Conservation (phyloP, 2,113 vertebrate genomes). For the Oceanodroma tethys region DNA sequence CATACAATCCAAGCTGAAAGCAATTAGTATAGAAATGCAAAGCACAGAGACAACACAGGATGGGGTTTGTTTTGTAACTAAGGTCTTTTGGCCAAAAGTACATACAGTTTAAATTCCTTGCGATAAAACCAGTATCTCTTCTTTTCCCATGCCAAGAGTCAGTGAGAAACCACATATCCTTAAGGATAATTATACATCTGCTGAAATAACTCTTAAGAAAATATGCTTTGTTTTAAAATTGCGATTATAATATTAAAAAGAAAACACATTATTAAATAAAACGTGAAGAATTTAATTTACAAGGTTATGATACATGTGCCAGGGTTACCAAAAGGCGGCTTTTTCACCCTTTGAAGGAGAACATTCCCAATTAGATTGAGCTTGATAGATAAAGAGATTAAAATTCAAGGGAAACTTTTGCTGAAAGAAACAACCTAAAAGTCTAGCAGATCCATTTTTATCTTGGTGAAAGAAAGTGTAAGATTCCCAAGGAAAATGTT, state of each 20-base stretch:
- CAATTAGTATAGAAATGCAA: not conserved
- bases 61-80: not conserved
- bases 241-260: not conserved
- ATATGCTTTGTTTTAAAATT: slow-evolving; percentile 4
- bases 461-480: not conserved
- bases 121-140: slow-evolving; percentile 15
- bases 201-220: slow-evolving; percentile 17
- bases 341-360: not conserved
- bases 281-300: not conserved
- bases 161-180: slow-evolving; percentile 42
- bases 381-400: not conserved
- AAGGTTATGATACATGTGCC: not conserved
- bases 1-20: not conserved
- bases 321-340: not conserved
- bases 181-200: slow-evolving; percentile 31
- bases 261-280: not conserved
- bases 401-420: not conserved
- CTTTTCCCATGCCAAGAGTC: slow-evolving; percentile 24
- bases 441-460: not conserved
- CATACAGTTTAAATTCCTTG: slow-evolving; percentile 32
- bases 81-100: not conserved
- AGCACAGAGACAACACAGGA: not conserved
- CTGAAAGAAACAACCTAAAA: not conserved
- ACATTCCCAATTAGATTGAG: not conserved
- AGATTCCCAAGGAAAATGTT: not conserved